phyloP scores from a whole-genome alignment of 2,888 invertebrate genomes.

The Euproctis similis region DNA sequence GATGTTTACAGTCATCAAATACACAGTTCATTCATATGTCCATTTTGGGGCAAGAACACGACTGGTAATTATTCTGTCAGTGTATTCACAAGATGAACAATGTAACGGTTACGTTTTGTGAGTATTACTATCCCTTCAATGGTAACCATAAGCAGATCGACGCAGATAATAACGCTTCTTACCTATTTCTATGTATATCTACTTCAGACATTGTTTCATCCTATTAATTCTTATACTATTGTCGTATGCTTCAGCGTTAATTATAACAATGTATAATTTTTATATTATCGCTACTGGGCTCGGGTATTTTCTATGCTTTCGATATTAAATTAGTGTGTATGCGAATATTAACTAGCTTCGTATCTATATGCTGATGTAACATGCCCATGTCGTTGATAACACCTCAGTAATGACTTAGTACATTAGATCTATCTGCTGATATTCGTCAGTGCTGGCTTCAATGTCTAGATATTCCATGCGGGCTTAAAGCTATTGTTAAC shows the following conservation, averaged over 20 bases:
- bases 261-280: slow-evolving; percentile 63
- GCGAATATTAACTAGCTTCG: slow-evolving; percentile 71
- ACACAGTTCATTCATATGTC: slow-evolving; percentile 55
- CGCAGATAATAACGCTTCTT: slow-evolving; percentile 68
- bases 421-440: slow-evolving; percentile 71
- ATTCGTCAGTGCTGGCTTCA: slow-evolving; percentile 71
- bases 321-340: slow-evolving; percentile 74
- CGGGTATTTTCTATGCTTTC: slow-evolving; percentile 75
- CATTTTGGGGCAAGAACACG: slow-evolving; percentile 50
- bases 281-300: slow-evolving; percentile 69
- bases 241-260: slow-evolving; percentile 71
- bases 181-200: slow-evolving; percentile 52
- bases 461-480: slow-evolving; percentile 74
- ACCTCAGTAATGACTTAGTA: slow-evolving; percentile 65
- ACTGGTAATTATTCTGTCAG: slow-evolving; percentile 50
- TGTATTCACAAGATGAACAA: slow-evolving; percentile 45
- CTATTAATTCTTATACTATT: slow-evolving; percentile 67
- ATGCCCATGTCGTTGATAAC: slow-evolving; percentile 69
- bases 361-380: slow-evolving; percentile 73
- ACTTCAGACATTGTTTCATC: slow-evolving; percentile 65
- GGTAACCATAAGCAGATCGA: slow-evolving; percentile 62
- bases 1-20: slow-evolving; percentile 28
- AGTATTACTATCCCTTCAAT: slow-evolving; percentile 64
- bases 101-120: slow-evolving; percentile 66
- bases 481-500: slow-evolving; percentile 70